phyloP scores from a whole-genome alignment of 1,140 invertebrate genomes.

The Zaprionus inermis region DNA sequence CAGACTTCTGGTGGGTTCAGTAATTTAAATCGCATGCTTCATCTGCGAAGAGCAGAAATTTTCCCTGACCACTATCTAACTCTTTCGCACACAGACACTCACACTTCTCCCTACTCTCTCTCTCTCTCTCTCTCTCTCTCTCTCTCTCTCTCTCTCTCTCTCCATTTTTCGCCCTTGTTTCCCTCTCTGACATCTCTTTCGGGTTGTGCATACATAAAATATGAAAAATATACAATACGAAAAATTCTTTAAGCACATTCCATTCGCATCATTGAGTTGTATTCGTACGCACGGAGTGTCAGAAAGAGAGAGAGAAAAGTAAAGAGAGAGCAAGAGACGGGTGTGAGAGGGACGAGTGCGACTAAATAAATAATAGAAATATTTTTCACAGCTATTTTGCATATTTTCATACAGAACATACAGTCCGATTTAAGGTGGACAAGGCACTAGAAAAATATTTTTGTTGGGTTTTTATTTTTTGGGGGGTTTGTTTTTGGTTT shows the following conservation, averaged over 20 bases:
- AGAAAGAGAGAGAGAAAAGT: neutral
- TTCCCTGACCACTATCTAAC: neutral
- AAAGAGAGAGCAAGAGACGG: neutral
- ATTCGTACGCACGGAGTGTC: slow-evolving; percentile 9
- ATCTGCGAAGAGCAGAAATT: neutral
- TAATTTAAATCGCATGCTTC: slow-evolving; percentile 4
- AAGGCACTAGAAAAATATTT: slow-evolving; percentile 22
- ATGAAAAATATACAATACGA: slow-evolving; percentile 65
- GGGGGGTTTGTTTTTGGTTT: neutral
- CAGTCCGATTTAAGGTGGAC: slow-evolving; percentile 24
- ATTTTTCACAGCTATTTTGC: slow-evolving; percentile 76
- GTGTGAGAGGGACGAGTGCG: slow-evolving; percentile 32
- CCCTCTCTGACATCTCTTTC: neutral
- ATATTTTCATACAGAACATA: slow-evolving; percentile 51
- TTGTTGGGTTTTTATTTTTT: slow-evolving; percentile 15
- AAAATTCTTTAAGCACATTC: slow-evolving; percentile 67
- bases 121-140: neutral
- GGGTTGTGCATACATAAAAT: slow-evolving; percentile 53
- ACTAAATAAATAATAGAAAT: slow-evolving; percentile 81
- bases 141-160: neutral
- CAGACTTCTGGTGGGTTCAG: neutral
- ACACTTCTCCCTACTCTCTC: neutral
- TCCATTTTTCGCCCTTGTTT: no score
- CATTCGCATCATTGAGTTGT: slow-evolving; percentile 64
- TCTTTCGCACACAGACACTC: neutral